Evolutionary conservation across 2,797 vertebrate genomes (phyloP).

Genomic region (Sardinella longiceps): DNA sequence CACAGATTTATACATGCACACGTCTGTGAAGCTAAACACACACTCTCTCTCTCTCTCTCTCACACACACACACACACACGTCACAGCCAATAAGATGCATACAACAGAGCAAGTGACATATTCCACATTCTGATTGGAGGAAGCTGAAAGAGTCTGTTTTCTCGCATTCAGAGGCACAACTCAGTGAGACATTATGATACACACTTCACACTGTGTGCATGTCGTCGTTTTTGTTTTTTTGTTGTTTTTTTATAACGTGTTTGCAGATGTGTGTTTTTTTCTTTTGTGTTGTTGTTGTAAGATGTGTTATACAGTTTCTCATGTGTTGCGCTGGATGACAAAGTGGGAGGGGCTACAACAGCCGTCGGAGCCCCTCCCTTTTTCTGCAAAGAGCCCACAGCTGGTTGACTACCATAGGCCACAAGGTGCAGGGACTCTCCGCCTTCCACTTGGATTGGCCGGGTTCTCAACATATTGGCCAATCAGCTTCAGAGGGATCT

Average conservation of each 20-base stretch:
- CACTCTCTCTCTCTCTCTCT: slow-evolving; percentile 5
- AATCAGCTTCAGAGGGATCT: neutral
- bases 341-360: neutral
- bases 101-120: slow-evolving; percentile 36
- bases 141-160: slow-evolving; percentile 26
- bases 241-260: too few species aligned
- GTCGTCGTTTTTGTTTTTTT: neutral
- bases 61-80: neutral
- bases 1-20: slow-evolving; percentile 30
- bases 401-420: slow-evolving; percentile 20
- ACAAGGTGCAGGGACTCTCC: neutral
- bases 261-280: too few species aligned
- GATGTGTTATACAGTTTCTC: neutral
- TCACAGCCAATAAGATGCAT: slow-evolving; percentile 30
- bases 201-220: slow-evolving; percentile 12
- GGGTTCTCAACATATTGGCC: neutral
- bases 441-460: neutral
- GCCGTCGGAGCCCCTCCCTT: neutral
- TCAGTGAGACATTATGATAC: neutral
- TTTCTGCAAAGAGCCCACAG: slow-evolving; percentile 1
- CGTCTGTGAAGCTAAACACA: slow-evolving; percentile 38
- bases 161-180: slow-evolving; percentile 32
- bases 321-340: slow-evolving; percentile 6
- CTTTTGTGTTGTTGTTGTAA: too few species aligned
- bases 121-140: neutral